Conservation (phyloP, 2,113 vertebrate species). For the Atherinomorus stipes region DNA sequence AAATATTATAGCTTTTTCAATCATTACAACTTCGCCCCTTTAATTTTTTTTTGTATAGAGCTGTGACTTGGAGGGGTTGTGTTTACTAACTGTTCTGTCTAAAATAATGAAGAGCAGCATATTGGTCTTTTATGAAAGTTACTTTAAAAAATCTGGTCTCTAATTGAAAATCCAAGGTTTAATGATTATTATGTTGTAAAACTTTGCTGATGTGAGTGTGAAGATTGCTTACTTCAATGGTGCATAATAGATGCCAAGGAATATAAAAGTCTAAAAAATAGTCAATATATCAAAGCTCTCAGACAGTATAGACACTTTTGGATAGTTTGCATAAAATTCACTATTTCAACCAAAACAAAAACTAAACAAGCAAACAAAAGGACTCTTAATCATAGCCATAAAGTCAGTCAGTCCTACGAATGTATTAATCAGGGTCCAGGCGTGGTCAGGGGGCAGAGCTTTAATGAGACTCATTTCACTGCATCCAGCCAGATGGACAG, state of each 20-base stretch:
- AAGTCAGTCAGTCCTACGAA: conserved; percentile 8
- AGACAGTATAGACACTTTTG: not conserved
- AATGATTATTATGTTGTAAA: conserved; percentile 34
- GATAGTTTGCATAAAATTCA: conserved; percentile 15
- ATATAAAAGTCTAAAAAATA: conserved; percentile 30
- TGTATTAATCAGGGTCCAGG: conserved; percentile 28
- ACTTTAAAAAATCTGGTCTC: conserved; percentile 19
- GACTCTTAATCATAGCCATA: not conserved
- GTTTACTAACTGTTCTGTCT: conserved; percentile 15
- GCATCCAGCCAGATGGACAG: conserved; percentile 34
- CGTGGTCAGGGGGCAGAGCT: conserved; percentile 18
- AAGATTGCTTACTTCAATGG: conserved; percentile 35
- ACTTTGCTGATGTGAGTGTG: conserved; percentile 12
- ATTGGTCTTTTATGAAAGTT: not conserved
- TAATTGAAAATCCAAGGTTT: conserved; percentile 47
- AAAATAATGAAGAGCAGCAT: conserved; percentile 20
- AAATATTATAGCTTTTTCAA: conserved; percentile 2
- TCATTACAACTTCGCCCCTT: conserved; percentile 1
- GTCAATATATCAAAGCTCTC: conserved; percentile 34
- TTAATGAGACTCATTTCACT: conserved; percentile 24
- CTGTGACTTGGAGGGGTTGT: conserved; percentile 7
- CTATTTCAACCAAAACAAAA: not conserved
- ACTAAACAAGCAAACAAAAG: not conserved
- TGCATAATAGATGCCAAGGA: conserved; percentile 30
- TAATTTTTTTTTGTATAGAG: not conserved